These are phyloP conservation scores for Zygothrica quintamaculata DNA, from an alignment of 2,888 invertebrate genomes.

Conservation along the genomic window DNA sequence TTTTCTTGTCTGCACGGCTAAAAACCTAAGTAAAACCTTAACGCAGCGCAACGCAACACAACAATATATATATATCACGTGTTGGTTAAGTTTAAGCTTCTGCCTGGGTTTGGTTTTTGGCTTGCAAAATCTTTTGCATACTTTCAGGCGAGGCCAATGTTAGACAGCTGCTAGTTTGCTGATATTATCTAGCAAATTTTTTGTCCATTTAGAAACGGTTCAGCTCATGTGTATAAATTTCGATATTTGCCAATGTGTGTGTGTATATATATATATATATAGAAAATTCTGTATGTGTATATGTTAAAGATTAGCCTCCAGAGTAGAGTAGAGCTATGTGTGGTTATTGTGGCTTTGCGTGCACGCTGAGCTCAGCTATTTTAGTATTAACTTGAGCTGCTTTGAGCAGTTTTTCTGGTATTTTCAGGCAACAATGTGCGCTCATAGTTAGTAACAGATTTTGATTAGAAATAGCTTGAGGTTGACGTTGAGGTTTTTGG, in stretches of 20 bases:
- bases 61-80: slow-evolving; percentile 66
- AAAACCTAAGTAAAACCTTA: slow-evolving; percentile 6
- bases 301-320: slow-evolving; percentile 35
- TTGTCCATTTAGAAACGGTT: slow-evolving; percentile 4
- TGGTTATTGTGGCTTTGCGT: slow-evolving; percentile 51
- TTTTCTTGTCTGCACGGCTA: slow-evolving; percentile 59
- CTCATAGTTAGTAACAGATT: slow-evolving; percentile 44
- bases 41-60: slow-evolving; percentile 14
- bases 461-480: slow-evolving; percentile 66
- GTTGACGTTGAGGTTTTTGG: slow-evolving; percentile 40
- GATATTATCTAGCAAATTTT: slow-evolving; percentile 28
- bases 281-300: slow-evolving; percentile 8
- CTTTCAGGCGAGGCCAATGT: slow-evolving; percentile 33
- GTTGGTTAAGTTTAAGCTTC: slow-evolving; percentile 54
- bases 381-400: slow-evolving; percentile 65
- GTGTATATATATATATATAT: slow-evolving; percentile 3
- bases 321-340: slow-evolving; percentile 53
- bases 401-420: slow-evolving; percentile 55
- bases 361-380: slow-evolving; percentile 59
- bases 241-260: no score
- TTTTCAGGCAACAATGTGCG: slow-evolving; percentile 45
- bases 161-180: slow-evolving; percentile 25
- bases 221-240: slow-evolving; percentile 2
- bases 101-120: slow-evolving; percentile 43
- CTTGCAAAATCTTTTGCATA: slow-evolving; percentile 58